phyloP scores from a whole-genome alignment of 1,140 invertebrate genomes.

The Xylocopa sonorina region DNA sequence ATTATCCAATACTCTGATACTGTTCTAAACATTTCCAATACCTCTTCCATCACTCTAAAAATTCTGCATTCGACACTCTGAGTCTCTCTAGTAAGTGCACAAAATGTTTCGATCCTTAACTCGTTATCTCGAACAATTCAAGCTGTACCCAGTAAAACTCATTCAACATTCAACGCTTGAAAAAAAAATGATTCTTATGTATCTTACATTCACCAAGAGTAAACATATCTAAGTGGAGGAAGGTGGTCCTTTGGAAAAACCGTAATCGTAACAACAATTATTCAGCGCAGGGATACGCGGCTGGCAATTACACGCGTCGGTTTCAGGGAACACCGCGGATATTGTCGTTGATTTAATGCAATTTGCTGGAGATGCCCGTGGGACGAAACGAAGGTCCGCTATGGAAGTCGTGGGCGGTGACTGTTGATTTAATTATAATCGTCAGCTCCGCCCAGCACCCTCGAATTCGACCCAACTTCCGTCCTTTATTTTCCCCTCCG shows the following conservation, averaged over 20 bases:
- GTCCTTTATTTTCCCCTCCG: conserved; percentile 45
- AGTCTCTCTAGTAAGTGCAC: no score
- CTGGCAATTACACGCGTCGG: background rate
- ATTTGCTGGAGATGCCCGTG: conserved; percentile 20
- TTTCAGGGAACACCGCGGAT: background rate
- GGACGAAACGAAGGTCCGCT: conserved; percentile 34
- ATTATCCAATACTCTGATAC: no score
- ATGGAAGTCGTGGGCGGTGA: conserved; percentile 76
- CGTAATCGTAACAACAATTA: background rate
- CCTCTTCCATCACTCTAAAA: no score
- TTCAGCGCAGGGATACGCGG: background rate
- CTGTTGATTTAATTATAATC: conserved; percentile 81
- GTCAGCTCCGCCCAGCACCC: conserved; percentile 77
- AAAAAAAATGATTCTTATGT: no score
- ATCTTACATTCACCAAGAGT: background rate
- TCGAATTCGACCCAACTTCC: conserved; percentile 77
- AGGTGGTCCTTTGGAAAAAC: background rate
- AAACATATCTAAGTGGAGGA: background rate
- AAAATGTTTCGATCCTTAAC: no score
- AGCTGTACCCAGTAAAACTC: no score
- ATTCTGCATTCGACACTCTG: no score
- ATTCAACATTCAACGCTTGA: no score
- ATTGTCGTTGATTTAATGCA: conserved; percentile 47
- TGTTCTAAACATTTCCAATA: no score
- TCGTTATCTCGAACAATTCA: no score